Base-by-base conservation (phyloP, 2,888 invertebrate genomes). In the Scaptomyza caliginosa region DNA sequence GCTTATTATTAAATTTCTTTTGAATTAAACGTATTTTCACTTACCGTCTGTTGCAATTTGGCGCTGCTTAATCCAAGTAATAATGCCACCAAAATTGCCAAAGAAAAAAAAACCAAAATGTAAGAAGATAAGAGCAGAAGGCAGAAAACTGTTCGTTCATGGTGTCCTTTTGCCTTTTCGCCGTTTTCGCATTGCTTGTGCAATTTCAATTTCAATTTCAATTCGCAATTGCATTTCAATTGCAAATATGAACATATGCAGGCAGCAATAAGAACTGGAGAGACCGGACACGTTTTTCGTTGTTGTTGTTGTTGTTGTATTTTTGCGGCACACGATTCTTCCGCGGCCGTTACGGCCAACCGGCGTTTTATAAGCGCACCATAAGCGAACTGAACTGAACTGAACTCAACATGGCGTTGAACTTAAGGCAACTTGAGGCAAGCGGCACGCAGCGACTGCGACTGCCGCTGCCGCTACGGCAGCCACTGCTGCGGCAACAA, bases 331-430 rank as follows among this genome's bases (percentile, higher is more conserved):
- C 26, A 28, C 43, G 43, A 28, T 58, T 74, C 50, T 38, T 73
- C 58, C 76, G 76, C 68, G 65, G 76, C 78, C 78, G 51, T 74
- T 52, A 74, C 56, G 68, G 77, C 76, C 64, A 81, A 77, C 82
- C 82, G 82, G 82, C 82, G 85, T 86, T 83, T 83, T 88, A 85
- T 86, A 83, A 76, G 79, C 85, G 81, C 81, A 65, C 78, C 66
- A 65, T 70, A 60, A 74, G 63, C 84, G 66, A 86, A 88, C 88
- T 88, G 84, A 26, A 42, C 42, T 13, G 10, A 40, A 40, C 21
- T n/a, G 4, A 40, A 40, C 21, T 13, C 42, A 58, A 45, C 45
- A 36, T 63, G 63, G 46, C 45, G 23, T 17, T 17, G 51, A 17
- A 45, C 45, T 28, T 17, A 58, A 57, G 28, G 52, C 23, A 64